Evolutionary conservation across 2,888 invertebrate species (phyloP).

Genomic region (Prosopocoilus inquinatus): DNA sequence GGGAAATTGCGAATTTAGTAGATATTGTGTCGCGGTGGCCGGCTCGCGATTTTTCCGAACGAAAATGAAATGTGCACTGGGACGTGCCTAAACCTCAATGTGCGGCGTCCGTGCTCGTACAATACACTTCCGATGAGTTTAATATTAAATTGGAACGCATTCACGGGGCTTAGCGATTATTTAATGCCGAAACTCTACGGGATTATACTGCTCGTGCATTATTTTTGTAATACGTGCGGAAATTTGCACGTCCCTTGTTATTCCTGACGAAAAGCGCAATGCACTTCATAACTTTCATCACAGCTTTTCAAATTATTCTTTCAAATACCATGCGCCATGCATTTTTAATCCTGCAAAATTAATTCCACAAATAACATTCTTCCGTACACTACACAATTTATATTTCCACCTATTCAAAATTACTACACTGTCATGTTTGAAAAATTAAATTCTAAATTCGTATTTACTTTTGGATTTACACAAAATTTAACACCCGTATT

Average conservation of each 20-base stretch:
- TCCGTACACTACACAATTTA: too few species aligned
- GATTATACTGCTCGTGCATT: slow-evolving; percentile 11
- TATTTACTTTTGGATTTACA: too few species aligned
- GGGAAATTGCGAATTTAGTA: slow-evolving; percentile 37
- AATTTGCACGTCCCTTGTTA: background rate
- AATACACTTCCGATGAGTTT: slow-evolving; percentile 41
- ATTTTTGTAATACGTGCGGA: slow-evolving; percentile 1
- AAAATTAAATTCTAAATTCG: too few species aligned
- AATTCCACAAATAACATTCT: too few species aligned
- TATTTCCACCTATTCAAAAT: too few species aligned
- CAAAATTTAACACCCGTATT: too few species aligned
- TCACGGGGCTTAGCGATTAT: slow-evolving; percentile 35
- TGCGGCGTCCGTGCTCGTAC: slow-evolving; percentile 28
- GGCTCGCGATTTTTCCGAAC: slow-evolving; percentile 14
- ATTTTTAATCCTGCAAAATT: background rate
- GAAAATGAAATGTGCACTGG: slow-evolving; percentile 40
- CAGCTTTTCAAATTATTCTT: background rate
- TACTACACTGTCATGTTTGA: background rate
- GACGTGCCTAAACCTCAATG: slow-evolving; percentile 38
- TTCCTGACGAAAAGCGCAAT: background rate
- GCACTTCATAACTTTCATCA: background rate
- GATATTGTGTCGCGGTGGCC: slow-evolving; percentile 13
- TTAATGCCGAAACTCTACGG: slow-evolving; percentile 32
- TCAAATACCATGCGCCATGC: background rate
- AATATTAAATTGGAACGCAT: slow-evolving; percentile 42